phyloP scores from a whole-genome alignment of 2,888 invertebrate species.

The Rotaria magnacalcarata region DNA sequence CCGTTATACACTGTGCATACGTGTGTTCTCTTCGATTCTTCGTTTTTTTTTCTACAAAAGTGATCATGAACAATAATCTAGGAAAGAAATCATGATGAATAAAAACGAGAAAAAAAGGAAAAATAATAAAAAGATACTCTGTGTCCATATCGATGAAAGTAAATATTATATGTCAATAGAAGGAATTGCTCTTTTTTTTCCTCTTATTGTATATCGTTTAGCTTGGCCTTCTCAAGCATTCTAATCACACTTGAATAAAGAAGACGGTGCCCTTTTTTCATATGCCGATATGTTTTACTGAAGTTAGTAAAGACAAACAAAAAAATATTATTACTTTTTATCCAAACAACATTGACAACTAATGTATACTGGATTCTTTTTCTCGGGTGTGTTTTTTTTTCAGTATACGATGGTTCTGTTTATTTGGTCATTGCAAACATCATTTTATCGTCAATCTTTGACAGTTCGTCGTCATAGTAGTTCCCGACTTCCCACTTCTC shows the following conservation, averaged over 20 bases:
- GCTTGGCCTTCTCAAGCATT: not conserved
- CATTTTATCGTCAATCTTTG: not conserved
- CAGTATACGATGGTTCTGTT: not conserved
- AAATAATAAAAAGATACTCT: not conserved
- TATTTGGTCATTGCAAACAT: not conserved
- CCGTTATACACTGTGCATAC: not conserved
- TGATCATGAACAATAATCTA: not conserved
- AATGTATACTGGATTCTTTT: not conserved
- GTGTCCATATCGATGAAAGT: not conserved
- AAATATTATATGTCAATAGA: slow-evolving; percentile 15
- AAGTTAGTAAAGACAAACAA: not conserved
- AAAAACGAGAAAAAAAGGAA: not conserved
- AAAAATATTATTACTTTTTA: not conserved
- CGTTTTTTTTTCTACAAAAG: not conserved
- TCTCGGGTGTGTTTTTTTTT: too few species aligned
- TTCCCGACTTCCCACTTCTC: not conserved
- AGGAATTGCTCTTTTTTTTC: not conserved
- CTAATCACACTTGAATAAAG: not conserved
- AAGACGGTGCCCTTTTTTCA: not conserved
- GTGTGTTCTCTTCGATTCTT: not conserved
- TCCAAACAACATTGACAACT: not conserved
- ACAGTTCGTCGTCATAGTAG: not conserved
- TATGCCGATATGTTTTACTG: not conserved
- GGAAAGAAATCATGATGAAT: not conserved
- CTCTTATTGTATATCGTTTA: not conserved